Percentiles rank a stretch among this genome's conserved stretches.
Evolutionary conservation across 2,888 invertebrate genomes (phyloP).

Genomic region (Chymomyza fuscimana): DNA sequence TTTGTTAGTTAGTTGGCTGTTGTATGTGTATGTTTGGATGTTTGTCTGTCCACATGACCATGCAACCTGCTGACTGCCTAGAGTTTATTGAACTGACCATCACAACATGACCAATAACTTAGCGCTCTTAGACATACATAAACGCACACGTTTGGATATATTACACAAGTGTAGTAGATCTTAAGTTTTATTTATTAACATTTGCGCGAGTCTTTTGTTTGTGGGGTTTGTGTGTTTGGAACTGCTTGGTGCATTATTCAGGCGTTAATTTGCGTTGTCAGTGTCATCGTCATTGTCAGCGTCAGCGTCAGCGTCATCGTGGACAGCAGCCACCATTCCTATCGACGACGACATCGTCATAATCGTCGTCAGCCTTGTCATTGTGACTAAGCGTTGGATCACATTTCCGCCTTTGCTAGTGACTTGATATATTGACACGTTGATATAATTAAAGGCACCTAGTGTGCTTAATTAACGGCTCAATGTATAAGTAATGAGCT

Average conservation of each 20-base stretch:
- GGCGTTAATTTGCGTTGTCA: slow-evolving; percentile 54
- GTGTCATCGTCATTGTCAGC: neutral
- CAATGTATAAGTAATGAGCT: slow-evolving; percentile 59
- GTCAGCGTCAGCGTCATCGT: slow-evolving; percentile 21
- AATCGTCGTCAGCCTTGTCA: neutral
- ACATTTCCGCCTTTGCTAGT: slow-evolving; percentile 53
- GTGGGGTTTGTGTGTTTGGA: neutral
- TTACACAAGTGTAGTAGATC: slow-evolving; percentile 10
- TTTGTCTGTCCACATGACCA: slow-evolving; percentile 13
- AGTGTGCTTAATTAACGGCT: slow-evolving; percentile 60
- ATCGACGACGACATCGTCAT: neutral
- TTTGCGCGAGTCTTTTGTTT: slow-evolving; percentile 29
- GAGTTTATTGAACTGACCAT: slow-evolving; percentile 40
- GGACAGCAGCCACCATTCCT: slow-evolving; percentile 24
- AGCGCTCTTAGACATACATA: neutral
- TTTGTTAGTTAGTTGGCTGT: slow-evolving; percentile 19
- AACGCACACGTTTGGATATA: neutral
- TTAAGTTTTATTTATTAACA: slow-evolving; percentile 55
- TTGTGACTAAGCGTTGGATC: slow-evolving; percentile 57
- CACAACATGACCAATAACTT: slow-evolving; percentile 1
- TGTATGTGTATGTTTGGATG: neutral
- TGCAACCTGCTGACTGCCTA: slow-evolving; percentile 47
- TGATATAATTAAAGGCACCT: slow-evolving; percentile 41
- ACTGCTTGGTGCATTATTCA: slow-evolving; percentile 33
- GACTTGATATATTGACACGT: slow-evolving; percentile 28